A percentile compares a stretch with the other conserved stretches of the same genome.
These are phyloP conservation scores for Marisa cornuarietis DNA, from an alignment of 1,140 invertebrate species.

Conservation along the genomic window DNA sequence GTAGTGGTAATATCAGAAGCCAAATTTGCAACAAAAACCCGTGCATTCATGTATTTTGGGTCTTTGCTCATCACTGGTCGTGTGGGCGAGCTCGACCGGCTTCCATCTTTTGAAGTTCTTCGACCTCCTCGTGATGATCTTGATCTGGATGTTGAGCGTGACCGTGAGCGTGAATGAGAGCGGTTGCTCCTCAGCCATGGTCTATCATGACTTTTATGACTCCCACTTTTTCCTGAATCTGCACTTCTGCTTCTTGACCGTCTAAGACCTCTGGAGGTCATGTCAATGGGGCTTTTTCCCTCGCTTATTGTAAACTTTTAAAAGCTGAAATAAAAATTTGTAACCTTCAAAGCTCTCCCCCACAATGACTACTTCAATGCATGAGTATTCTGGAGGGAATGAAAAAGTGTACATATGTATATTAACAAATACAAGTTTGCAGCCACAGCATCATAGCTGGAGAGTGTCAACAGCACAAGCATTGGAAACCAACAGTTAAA, in stretches of 20 bases:
- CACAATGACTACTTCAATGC: too few relatives aligned
- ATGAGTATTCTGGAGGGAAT: too few relatives aligned
- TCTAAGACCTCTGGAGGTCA: conserved; percentile 11
- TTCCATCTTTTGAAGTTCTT: background rate
- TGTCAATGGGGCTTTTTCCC: too few relatives aligned
- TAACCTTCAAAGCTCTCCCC: too few relatives aligned
- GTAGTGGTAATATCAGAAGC: conserved; percentile 73
- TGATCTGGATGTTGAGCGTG: conserved; percentile 19
- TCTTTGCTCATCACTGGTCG: conserved; percentile 64
- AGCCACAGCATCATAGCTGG: too few relatives aligned
- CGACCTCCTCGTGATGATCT: conserved; percentile 20
- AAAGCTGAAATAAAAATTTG: too few relatives aligned
- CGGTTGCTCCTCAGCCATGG: conserved; percentile 23
- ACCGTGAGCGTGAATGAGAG: conserved; percentile 10
- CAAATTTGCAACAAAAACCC: conserved; percentile 82
- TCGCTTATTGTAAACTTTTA: too few relatives aligned
- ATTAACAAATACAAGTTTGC: too few relatives aligned
- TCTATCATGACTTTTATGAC: conserved; percentile 19
- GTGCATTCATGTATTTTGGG: conserved; percentile 74
- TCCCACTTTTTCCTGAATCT: conserved; percentile 17
- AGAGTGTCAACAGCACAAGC: too few relatives aligned
- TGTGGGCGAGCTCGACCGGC: conserved; percentile 8
- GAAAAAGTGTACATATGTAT: too few relatives aligned
- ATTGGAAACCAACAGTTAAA: too few relatives aligned
- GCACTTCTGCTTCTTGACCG: conserved; percentile 20